Base-by-base conservation (phyloP, 2,888 invertebrate species). In the Stenodema calcarata region DNA sequence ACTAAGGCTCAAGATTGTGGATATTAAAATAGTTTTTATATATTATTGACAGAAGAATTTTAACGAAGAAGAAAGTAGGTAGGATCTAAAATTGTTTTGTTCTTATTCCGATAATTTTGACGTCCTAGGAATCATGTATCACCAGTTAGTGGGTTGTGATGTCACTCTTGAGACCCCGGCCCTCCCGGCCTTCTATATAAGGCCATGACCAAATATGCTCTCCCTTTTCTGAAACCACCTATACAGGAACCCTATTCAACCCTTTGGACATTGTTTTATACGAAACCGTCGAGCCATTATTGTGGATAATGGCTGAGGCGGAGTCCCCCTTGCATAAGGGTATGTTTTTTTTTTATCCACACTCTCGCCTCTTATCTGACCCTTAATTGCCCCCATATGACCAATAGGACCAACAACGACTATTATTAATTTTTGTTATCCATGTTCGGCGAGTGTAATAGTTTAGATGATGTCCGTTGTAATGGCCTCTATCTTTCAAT, bases 331-430 rank as follows among this genome's bases (percentile, higher is more conserved):
- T 7, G 9, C 27, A 23, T 62, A 30, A 73, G 73, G 73, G 35
- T n/a, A 14, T 70, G 70, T 70, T 70, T 73, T 70, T 73, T 73
- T 28, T 73, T 35, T 16, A 28, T 35, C 41, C 18, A 12, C 35
- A 9, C 73, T n/a, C 4, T 50, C 80, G 50, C 18, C 80, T 80
- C 80, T 80, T 80, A 80, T 80, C 80, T 80, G 23, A 44, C 80
- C 80, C 50, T 47, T 80, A 80, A 80, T 80, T 80, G 54, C 80
- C 50, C 80, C 54, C 80, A 50, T 80, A 80, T 80, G 80, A 80
- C 80, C 80, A 80, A 80, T 80, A 80, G 27, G 47, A 27, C 44
- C 73, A 73, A 73, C 73, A 73, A 73, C 73, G 73, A 73, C 73
- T 35, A 73, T 73, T 73, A 73, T 73, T 73, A 73, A 73, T 73